These are phyloP conservation scores for Ips nitidus DNA, from an alignment of 1,140 invertebrate genomes.

Conservation along the genomic window DNA sequence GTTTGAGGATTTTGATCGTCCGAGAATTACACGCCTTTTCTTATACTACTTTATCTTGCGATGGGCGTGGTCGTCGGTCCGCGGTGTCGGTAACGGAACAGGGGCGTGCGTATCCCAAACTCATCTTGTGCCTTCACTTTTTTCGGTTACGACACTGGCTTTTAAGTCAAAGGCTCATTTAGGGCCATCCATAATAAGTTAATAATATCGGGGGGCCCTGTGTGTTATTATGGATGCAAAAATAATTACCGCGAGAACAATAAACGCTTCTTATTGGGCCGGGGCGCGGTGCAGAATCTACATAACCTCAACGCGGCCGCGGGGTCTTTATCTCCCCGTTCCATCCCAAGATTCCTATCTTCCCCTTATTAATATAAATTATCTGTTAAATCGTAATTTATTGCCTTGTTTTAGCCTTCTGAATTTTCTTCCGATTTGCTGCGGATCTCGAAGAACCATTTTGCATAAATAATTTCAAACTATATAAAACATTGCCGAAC, in stretches of 20 bases:
- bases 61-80: slow-evolving; percentile 35
- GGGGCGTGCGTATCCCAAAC: slow-evolving; percentile 10
- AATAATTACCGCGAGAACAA: slow-evolving; percentile 35
- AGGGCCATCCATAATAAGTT: slow-evolving; percentile 30
- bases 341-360: slow-evolving; percentile 35
- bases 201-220: slow-evolving; percentile 20
- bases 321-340: slow-evolving; percentile 21
- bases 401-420: slow-evolving; percentile 24
- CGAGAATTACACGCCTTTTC: slow-evolving; percentile 43
- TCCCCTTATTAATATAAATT: slow-evolving; percentile 39
- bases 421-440: background rate
- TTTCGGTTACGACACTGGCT: slow-evolving; percentile 4
- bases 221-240: slow-evolving; percentile 33
- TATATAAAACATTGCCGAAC: too few species aligned
- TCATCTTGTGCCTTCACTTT: background rate
- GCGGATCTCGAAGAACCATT: background rate
- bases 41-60: slow-evolving; percentile 40
- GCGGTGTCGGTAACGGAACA: slow-evolving; percentile 12
- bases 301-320: slow-evolving; percentile 21
- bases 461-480: too few species aligned
- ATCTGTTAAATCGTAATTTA: slow-evolving; percentile 38
- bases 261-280: slow-evolving; percentile 30
- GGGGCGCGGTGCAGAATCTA: slow-evolving; percentile 15
- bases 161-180: slow-evolving; percentile 7
- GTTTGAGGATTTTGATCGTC: slow-evolving; percentile 42